Conservation (phyloP, 2,797 vertebrate species). For the Platalea minor region DNA sequence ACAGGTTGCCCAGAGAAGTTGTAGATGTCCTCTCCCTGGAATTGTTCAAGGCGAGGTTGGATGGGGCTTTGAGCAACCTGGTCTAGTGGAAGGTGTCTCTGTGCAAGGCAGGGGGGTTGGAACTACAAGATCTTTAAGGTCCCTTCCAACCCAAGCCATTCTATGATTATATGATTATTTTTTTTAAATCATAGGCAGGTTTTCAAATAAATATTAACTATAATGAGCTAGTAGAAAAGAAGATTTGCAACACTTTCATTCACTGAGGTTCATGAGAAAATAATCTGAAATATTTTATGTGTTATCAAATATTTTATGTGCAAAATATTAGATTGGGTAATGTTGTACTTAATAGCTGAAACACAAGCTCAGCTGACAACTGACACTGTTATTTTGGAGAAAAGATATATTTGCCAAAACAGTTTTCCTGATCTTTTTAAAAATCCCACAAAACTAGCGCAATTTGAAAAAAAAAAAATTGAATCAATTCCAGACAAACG, state of each 20-base stretch:
- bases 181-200: background rate
- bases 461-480: background rate
- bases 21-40: too few species aligned
- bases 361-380: background rate
- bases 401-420: background rate
- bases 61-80: too few species aligned
- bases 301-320: background rate
- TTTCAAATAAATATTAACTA: background rate
- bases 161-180: background rate
- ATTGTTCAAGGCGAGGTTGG: too few species aligned
- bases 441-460: background rate
- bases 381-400: background rate
- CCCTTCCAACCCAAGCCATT: too few species aligned
- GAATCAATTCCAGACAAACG: constrained; percentile 67
- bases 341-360: constrained; percentile 6
- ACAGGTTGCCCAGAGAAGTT: too few species aligned
- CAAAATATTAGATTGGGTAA: background rate
- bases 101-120: too few species aligned
- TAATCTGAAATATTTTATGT: background rate
- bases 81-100: too few species aligned
- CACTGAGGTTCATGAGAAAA: background rate
- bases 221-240: background rate
- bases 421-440: background rate
- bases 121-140: too few species aligned
- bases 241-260: background rate